phyloP scores from a whole-genome alignment of 1,140 invertebrate genomes.

The Papilio dardanus region DNA sequence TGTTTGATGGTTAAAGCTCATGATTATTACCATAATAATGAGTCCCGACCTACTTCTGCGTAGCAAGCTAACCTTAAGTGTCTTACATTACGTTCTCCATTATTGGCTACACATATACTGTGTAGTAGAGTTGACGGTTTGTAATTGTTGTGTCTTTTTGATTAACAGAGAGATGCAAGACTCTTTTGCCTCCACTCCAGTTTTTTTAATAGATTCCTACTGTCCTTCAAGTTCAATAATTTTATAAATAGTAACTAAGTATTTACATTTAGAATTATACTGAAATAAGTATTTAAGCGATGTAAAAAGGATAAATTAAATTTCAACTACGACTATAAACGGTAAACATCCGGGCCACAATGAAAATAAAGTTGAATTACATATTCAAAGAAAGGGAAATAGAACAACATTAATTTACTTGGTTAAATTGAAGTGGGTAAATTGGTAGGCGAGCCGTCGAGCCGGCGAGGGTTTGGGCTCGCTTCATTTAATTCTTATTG shows the following conservation, averaged over 20 bases:
- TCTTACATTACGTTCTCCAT: no score
- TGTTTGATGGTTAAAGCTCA: slow-evolving; percentile 36
- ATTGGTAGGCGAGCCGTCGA: slow-evolving; percentile 41
- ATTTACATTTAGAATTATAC: no score
- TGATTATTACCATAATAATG: slow-evolving; percentile 29
- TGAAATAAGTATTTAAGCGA: background rate
- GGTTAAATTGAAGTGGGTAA: slow-evolving; percentile 46
- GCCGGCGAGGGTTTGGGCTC: slow-evolving; percentile 42
- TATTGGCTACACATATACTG: no score
- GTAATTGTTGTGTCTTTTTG: no score
- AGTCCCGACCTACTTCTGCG: background rate
- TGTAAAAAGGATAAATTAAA: background rate
- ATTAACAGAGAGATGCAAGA: no score
- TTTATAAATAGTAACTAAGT: no score
- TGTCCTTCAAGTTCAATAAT: no score
- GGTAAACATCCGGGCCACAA: slow-evolving; percentile 31
- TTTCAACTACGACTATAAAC: slow-evolving; percentile 2
- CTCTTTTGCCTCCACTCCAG: no score
- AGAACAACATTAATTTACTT: slow-evolving; percentile 47
- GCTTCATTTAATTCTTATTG: slow-evolving; percentile 69
- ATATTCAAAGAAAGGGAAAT: slow-evolving; percentile 43
- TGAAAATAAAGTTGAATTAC: slow-evolving; percentile 43
- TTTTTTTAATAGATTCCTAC: no score
- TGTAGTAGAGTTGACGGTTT: no score
- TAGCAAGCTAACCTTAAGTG: slow-evolving; percentile 1